These are phyloP conservation scores for Coregonus suidteri DNA, from an alignment of 2,797 vertebrate genomes.

Conservation along the genomic window DNA sequence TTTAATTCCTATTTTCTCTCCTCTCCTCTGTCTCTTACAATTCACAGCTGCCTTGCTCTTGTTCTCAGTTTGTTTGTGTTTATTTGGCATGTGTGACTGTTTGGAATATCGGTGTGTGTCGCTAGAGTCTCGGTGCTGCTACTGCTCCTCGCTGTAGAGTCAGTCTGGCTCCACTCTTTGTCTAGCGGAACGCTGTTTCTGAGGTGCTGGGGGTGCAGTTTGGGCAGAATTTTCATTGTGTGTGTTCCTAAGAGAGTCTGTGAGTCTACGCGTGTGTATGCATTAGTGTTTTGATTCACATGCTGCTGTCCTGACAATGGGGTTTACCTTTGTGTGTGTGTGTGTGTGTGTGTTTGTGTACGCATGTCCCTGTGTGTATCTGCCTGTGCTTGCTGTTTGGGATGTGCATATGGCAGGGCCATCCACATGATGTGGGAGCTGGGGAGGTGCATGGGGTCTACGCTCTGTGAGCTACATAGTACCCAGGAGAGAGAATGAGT, in stretches of 20 bases:
- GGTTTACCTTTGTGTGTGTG: slow-evolving; percentile 39
- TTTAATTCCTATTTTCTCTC: slow-evolving; percentile 42
- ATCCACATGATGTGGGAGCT: slow-evolving; percentile 29
- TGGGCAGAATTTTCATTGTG: slow-evolving; percentile 24
- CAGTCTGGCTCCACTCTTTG: slow-evolving; percentile 54
- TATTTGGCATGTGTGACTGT: background rate
- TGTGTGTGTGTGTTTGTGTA: too few relatives aligned
- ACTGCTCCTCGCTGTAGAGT: slow-evolving; percentile 51
- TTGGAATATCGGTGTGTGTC: background rate
- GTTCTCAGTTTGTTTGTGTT: slow-evolving; percentile 11
- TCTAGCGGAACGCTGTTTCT: slow-evolving; percentile 42
- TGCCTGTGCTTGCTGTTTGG: slow-evolving; percentile 27
- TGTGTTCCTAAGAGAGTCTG: slow-evolving; percentile 36
- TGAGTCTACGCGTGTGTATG: slow-evolving; percentile 36
- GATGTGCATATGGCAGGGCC: slow-evolving; percentile 45
- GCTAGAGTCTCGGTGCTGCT: slow-evolving; percentile 35
- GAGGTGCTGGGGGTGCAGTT: slow-evolving; percentile 33
- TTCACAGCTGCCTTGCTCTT: slow-evolving; percentile 5
- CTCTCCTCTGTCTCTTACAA: too few relatives aligned
- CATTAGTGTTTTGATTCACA: slow-evolving; percentile 49
- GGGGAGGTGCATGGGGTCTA: slow-evolving; percentile 53
- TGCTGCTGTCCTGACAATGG: slow-evolving; percentile 44
- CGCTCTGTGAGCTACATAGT: slow-evolving; percentile 70
- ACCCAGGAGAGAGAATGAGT: slow-evolving; percentile 75
- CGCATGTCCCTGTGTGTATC: slow-evolving; percentile 46